Evolutionary conservation across 2,113 vertebrate species (phyloP), one percentile per base, ranked within the genome.

Genomic region (Himantopus leucocephalus): DNA sequence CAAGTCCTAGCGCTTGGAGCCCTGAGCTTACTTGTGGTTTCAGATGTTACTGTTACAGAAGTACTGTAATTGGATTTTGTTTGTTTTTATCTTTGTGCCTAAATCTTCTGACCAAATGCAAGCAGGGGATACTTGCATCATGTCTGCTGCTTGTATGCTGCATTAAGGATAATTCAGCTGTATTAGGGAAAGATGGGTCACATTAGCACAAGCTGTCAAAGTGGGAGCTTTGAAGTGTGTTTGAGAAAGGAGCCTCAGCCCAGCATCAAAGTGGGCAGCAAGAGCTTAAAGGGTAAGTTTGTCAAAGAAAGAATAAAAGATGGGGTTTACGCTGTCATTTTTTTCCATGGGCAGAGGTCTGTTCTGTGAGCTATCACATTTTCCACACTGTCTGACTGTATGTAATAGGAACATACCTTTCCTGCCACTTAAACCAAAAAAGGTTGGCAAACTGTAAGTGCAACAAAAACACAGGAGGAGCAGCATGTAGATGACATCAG

Each of bases 1-100:
- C 0, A 0, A 48, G 30, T 52, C 27, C 50, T 48, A 37, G 27
- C 0, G 0, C 22, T 29, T 12, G 1, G 35, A 67, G 9, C 39
- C 27, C 21, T 34, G 55, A 79, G 23, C 22, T 12, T 4, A 14
- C 24, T 84, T 53, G 41, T 4, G 11, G 16, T 88, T 78, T 92
- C 68, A 81, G 70, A 23, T 56, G n/a, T 74, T 52, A 3, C 32
- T 45, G 48, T 62, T 72, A n/a, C 5, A 68, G 48, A 56, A 88
- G n/a, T 27, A 16, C 12, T 56, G 41, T 9, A 26, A 27, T 27
- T 63, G n/a, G 37, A 20, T 32, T 87, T 81, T 87, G 11, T 66
- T 90, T 88, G 24, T 7, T 90, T 90, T 85, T n/a, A 15, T 50
- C 20, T 68, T 70, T 76, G 22, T 82, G 58, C 60, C 67, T 39